phyloP scores from a whole-genome alignment of 1,140 invertebrate species.

The Zaprionus inermis region DNA sequence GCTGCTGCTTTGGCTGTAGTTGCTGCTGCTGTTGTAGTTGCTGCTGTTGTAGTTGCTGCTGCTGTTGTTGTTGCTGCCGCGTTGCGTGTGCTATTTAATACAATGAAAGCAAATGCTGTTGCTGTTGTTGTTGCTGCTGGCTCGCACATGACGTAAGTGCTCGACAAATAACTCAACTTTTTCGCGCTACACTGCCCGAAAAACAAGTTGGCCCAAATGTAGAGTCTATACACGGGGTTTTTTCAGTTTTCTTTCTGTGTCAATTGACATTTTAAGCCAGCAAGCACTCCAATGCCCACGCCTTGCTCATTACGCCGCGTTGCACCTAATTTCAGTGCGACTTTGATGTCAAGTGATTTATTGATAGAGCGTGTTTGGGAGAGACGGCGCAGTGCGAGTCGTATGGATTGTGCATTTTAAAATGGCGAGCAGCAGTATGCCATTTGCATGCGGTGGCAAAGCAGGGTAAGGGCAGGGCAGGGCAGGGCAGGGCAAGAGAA shows the following conservation, averaged over 20 bases:
- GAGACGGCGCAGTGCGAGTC: background rate
- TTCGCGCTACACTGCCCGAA: background rate
- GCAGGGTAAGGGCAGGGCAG: background rate
- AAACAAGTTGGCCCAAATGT: background rate
- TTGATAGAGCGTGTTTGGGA: background rate
- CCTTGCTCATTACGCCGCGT: background rate
- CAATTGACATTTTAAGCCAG: slow-evolving; percentile 2
- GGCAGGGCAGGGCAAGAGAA: background rate
- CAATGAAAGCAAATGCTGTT: slow-evolving; percentile 38
- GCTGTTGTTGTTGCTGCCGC: background rate
- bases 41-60: background rate
- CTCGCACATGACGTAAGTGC: slow-evolving; percentile 62
- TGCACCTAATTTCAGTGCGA: slow-evolving; percentile 5
- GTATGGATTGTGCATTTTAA: slow-evolving; percentile 16
- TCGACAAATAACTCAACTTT: slow-evolving; percentile 24
- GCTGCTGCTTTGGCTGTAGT: slow-evolving; percentile 59
- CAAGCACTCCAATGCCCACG: background rate
- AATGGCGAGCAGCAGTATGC: background rate
- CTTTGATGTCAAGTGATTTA: slow-evolving; percentile 38
- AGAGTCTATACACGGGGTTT: background rate
- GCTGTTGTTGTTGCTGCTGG: slow-evolving; percentile 2
- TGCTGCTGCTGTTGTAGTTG: background rate
- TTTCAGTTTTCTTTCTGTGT: background rate
- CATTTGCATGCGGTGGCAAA: background rate
- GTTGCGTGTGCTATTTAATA: slow-evolving; percentile 70